Conservation (phyloP, 2,113 vertebrate species). For the Saiga tatarica region DNA sequence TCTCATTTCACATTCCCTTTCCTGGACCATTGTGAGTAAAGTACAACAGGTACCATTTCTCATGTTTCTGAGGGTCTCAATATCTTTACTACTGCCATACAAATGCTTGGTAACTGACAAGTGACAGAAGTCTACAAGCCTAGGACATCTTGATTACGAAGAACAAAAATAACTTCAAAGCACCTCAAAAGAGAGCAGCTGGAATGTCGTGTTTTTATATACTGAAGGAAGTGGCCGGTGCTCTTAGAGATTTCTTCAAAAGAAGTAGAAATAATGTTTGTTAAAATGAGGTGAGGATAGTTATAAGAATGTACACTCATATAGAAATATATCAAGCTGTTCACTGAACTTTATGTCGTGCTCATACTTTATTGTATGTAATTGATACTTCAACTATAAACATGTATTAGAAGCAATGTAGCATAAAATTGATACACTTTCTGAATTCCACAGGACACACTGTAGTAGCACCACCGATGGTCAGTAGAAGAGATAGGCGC, state of each 20-base stretch:
- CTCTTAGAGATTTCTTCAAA: not conserved
- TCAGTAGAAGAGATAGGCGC: not conserved
- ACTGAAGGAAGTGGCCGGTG: not conserved
- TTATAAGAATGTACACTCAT: not conserved
- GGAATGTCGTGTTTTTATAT: not conserved
- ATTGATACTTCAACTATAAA: not conserved
- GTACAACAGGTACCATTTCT: not conserved
- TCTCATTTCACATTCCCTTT: not conserved
- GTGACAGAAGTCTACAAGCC: not conserved
- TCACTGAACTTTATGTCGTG: not conserved
- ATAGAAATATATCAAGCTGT: not conserved
- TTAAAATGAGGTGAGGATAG: not conserved
- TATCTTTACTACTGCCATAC: not conserved
- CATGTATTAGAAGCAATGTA: not conserved
- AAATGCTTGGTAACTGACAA: not conserved
- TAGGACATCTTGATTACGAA: not conserved
- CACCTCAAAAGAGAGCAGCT: not conserved
- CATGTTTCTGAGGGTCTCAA: not conserved
- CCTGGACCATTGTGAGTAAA: not conserved
- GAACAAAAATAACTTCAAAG: not conserved
- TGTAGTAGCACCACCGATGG: rapidly evolving
- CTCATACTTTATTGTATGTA: not conserved
- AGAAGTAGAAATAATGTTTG: not conserved
- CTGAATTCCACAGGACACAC: not conserved
- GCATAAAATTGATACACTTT: not conserved